Conservation (phyloP, 1,140 invertebrate genomes). For the Hetaerina americana region DNA sequence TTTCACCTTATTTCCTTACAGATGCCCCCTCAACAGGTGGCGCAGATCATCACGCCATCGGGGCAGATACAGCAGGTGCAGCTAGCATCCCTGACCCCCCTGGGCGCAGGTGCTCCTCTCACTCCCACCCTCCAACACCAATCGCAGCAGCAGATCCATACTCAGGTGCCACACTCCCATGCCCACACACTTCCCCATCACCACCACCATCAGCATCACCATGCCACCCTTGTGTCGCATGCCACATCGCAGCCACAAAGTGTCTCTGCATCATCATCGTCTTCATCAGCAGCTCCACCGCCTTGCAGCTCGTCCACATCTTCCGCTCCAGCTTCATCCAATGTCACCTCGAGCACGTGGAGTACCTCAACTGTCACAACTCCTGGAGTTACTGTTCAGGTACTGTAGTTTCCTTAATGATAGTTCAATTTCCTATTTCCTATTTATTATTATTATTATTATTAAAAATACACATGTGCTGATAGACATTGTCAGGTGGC, state of each 20-base stretch:
- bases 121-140: slow-evolving; percentile 10
- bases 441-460: no score
- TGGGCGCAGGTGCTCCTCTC: not conserved
- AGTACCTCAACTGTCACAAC: slow-evolving; percentile 20
- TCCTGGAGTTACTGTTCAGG: slow-evolving; percentile 25
- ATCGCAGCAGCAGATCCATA: slow-evolving; percentile 26
- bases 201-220: slow-evolving; percentile 19
- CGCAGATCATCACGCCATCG: slow-evolving; percentile 71
- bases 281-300: not conserved
- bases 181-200: slow-evolving; percentile 1
- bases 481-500: no score
- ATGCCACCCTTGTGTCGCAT: not conserved
- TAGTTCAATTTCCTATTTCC: no score
- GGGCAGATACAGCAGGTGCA: slow-evolving; percentile 80
- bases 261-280: not conserved
- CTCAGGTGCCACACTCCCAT: slow-evolving; percentile 28
- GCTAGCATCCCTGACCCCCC: slow-evolving; percentile 35
- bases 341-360: slow-evolving; percentile 22
- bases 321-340: slow-evolving; percentile 18
- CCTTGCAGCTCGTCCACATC: slow-evolving; percentile 13
- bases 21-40: slow-evolving; percentile 50
- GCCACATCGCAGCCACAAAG: not conserved
- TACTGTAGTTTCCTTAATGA: no score
- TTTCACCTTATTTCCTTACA: slow-evolving; percentile 21
- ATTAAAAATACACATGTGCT: no score